phyloP scores from a whole-genome alignment of 2,888 invertebrate species.

The Lepidocyrtoides sp. region DNA sequence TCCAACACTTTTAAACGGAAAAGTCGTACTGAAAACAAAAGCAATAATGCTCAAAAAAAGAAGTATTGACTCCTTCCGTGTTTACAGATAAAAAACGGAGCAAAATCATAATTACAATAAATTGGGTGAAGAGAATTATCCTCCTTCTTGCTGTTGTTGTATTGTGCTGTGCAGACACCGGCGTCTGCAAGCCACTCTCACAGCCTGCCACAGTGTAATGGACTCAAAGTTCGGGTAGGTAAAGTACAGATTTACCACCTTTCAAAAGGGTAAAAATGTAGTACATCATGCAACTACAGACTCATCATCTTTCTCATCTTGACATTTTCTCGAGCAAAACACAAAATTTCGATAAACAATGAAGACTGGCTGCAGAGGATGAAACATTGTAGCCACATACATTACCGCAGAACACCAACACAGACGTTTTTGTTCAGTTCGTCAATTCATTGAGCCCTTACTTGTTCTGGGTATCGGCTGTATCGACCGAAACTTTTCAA shows the following conservation, averaged over 20 bases:
- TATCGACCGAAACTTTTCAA: not conserved
- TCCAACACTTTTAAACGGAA: not conserved
- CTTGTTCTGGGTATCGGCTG: not conserved
- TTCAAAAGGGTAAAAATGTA: conserved; percentile 60
- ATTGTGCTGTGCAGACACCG: conserved; percentile 69
- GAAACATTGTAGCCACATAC: conserved; percentile 1
- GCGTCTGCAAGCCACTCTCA: conserved; percentile 61
- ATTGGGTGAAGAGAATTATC: conserved; percentile 77
- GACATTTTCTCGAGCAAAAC: conserved; percentile 57
- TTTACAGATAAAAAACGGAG: conserved; percentile 55
- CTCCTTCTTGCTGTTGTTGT: conserved; percentile 56
- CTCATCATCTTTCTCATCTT: conserved; percentile 59
- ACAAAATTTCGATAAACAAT: conserved; percentile 53
- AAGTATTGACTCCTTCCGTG: conserved; percentile 48
- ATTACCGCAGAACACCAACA: not conserved
- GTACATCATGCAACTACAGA: conserved; percentile 66
- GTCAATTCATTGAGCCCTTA: conserved; percentile 30
- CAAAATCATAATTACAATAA: conserved; percentile 77
- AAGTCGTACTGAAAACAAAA: conserved; percentile 60
- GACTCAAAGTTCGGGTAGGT: conserved; percentile 68
- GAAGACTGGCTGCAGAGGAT: conserved; percentile 1
- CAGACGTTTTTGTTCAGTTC: too few species aligned
- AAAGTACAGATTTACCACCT: conserved; percentile 69
- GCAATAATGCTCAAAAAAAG: conserved; percentile 15
- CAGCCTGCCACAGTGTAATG: not conserved